Evolutionary conservation across 2,888 invertebrate species (phyloP).

Genomic region (Netelia inedita): DNA sequence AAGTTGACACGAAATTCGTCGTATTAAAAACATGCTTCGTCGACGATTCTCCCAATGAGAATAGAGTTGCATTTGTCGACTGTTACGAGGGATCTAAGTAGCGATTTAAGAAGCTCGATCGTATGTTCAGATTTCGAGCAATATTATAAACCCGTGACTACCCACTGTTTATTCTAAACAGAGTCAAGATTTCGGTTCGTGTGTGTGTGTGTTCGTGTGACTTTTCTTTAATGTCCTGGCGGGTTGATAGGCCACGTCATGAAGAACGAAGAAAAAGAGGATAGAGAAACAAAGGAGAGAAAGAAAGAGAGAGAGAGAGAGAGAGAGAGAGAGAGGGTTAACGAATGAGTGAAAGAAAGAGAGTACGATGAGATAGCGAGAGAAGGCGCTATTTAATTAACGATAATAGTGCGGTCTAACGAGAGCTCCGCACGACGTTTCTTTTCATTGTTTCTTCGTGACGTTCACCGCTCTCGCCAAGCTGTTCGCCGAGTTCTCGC

Average conservation of each 20-base stretch:
- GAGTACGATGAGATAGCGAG: slow-evolving; percentile 70
- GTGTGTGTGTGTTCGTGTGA: background rate
- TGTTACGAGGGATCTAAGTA: background rate
- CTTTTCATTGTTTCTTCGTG: slow-evolving; percentile 79
- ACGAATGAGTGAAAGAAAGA: slow-evolving; percentile 35
- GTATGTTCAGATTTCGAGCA: background rate
- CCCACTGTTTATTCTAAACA: background rate
- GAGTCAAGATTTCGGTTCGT: background rate
- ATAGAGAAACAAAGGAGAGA: slow-evolving; percentile 17
- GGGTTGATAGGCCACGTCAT: slow-evolving; percentile 20
- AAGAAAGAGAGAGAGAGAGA: slow-evolving; percentile 33
- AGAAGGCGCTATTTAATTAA: slow-evolving; percentile 80
- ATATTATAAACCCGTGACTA: slow-evolving; percentile 1
- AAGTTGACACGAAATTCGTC: no score
- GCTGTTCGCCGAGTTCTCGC: slow-evolving; percentile 36
- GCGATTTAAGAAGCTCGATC: background rate
- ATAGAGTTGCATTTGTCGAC: background rate
- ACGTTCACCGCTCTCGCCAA: slow-evolving; percentile 67
- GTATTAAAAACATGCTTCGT: no score
- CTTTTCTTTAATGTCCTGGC: slow-evolving; percentile 33
- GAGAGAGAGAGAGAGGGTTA: slow-evolving; percentile 28
- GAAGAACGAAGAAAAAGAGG: slow-evolving; percentile 8
- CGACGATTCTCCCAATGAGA: background rate
- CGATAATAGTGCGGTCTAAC: slow-evolving; percentile 78
- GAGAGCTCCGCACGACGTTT: slow-evolving; percentile 74